phyloP scores from a whole-genome alignment of 2,113 vertebrate genomes.

The Coptodon bakossiorum region DNA sequence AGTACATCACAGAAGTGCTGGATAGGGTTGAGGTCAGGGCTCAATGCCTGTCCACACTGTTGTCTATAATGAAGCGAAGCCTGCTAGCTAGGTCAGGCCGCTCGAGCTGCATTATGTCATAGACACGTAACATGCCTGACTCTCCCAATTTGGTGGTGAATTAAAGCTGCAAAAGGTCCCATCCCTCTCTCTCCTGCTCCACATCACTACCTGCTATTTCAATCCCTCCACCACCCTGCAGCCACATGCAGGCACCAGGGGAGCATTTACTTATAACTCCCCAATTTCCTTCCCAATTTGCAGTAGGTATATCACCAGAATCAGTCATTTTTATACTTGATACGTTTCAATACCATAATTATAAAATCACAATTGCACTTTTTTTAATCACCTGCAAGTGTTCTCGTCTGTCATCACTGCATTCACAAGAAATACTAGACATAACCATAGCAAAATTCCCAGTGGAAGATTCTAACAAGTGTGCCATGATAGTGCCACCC shows the following conservation, averaged over 20 bases:
- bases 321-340: background rate
- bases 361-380: background rate
- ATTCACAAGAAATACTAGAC: background rate
- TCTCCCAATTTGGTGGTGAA: background rate
- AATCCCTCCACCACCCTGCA: background rate
- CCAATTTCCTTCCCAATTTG: background rate
- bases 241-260: background rate
- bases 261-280: background rate
- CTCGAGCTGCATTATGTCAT: background rate
- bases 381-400: background rate
- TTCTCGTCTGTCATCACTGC: background rate
- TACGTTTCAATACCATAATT: background rate
- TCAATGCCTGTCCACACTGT: background rate
- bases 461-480: background rate
- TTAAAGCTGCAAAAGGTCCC: background rate
- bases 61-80: background rate
- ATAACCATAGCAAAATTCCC: background rate
- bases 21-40: background rate
- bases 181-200: background rate
- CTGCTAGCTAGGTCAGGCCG: background rate
- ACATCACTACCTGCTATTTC: background rate
- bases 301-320: background rate
- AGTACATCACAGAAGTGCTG: background rate
- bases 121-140: background rate
- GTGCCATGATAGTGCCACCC: background rate